Percentiles rank a stretch among this genome's conserved stretches.
Evolutionary conservation across 2,113 vertebrate species (phyloP).

Genomic region (Stomatorhinus ivindoensis): DNA sequence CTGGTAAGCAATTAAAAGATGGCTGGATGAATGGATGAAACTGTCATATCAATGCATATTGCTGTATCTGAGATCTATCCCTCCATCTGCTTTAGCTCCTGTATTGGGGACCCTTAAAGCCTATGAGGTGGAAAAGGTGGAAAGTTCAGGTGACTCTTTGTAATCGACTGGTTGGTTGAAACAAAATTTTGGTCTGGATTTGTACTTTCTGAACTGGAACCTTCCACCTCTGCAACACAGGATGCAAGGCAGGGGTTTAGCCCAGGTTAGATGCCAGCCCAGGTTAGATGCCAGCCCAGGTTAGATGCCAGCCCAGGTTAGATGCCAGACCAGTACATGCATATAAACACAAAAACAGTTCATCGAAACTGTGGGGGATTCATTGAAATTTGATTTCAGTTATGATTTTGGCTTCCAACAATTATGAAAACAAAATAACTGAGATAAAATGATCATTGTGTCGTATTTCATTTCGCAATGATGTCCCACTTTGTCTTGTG

Average conservation of each 20-base stretch:
- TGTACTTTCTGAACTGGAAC: not conserved
- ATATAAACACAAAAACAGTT: not conserved
- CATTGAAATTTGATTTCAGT: not conserved
- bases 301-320: not conserved
- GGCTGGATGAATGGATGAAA: not conserved
- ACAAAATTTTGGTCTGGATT: not conserved
- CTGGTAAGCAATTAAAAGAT: not conserved
- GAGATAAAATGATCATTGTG: not conserved
- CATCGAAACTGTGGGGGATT: not conserved
- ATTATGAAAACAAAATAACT: not conserved
- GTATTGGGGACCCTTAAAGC: not conserved
- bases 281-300: no score
- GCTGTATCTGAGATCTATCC: not conserved
- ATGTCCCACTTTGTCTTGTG: not conserved
- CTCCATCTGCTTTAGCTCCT: not conserved
- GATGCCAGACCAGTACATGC: not conserved
- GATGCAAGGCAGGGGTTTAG: not conserved
- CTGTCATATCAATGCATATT: not conserved
- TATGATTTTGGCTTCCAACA: not conserved
- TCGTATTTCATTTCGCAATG: not conserved
- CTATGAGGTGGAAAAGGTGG: not conserved
- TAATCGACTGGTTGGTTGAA: not conserved
- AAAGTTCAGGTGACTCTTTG: not conserved
- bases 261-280: no score
- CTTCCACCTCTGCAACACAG: not conserved